Conservation (phyloP, 2,797 vertebrate species). For the Astyanax mexicanus region DNA sequence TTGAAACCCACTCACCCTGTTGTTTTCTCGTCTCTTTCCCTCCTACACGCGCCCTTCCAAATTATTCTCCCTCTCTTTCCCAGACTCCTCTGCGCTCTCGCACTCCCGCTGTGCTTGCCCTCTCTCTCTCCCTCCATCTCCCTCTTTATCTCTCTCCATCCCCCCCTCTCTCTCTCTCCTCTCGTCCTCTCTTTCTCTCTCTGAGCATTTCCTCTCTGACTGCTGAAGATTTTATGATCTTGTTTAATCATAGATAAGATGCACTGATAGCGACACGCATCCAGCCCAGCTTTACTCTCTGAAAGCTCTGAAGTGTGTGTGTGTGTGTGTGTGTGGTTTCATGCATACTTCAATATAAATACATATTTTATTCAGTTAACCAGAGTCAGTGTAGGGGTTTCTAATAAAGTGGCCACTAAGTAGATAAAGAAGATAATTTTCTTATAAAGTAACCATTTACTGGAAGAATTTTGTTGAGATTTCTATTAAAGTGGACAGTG, state of each 20-base stretch:
- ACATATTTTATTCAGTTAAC: too few species aligned
- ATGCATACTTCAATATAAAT: too few species aligned
- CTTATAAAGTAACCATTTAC: too few species aligned
- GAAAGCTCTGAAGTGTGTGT: slow-evolving; percentile 25
- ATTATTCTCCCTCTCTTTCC: slow-evolving; percentile 7
- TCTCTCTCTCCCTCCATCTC: slow-evolving; percentile 58
- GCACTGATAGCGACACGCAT: slow-evolving; percentile 65
- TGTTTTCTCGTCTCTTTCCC: background rate
- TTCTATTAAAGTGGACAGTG: too few species aligned
- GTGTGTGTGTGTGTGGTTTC: slow-evolving; percentile 16
- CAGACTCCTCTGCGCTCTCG: slow-evolving; percentile 40
- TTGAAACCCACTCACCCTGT: slow-evolving; percentile 26
- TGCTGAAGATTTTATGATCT: slow-evolving; percentile 73
- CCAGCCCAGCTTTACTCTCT: slow-evolving; percentile 43
- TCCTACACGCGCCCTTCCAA: background rate
- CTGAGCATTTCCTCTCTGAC: background rate
- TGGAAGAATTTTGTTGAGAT: too few species aligned
- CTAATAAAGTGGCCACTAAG: too few species aligned
- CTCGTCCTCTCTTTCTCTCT: too few species aligned
- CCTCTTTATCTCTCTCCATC: too few species aligned
- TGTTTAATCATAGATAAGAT: slow-evolving; percentile 77
- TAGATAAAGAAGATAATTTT: too few species aligned
- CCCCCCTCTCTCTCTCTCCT: too few species aligned
- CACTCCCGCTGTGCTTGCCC: slow-evolving; percentile 62
- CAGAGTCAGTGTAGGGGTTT: too few species aligned